Evolutionary conservation across 2,113 vertebrate genomes (phyloP), one percentile per base, ranked within the genome.

Genomic region (Rissa tridactyla): DNA sequence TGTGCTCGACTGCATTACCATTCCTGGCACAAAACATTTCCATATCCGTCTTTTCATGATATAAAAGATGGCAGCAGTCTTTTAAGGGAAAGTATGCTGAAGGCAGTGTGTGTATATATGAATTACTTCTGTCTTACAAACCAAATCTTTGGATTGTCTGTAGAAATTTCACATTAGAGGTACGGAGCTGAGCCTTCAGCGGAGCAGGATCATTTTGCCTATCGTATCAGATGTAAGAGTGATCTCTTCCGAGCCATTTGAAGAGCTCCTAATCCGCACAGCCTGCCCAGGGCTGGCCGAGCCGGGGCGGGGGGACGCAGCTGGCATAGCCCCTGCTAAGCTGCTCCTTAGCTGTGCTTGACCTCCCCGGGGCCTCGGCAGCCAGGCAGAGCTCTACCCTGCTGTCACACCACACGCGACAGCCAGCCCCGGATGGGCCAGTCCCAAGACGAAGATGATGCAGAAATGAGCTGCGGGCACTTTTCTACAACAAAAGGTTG

Each of bases 321-420:
- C 81, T 89, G 94, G 21, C 40, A 13, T 8, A 27, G 15, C 40
- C 76, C 46, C n/a, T 66, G 72, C 82, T 57, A 26, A 93, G 42
- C 76, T 55, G n/a, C 66, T 84, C 86, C 80, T 34, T 8, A 30
- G 80, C 80, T 77, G 17, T 22, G 29, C 2, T 1, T 29, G 36
- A n/a, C 34, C 47, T 70, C 55, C 51, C 20, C 0, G 0, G 30
- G 27, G 80, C 77, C 71, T 46, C 11, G 9, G 76, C 85, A 71
- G 44, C 0, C 0, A 36, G 68, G 26, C 46, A 34, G 52, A 71
- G 64, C 73, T 47, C 30, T 40, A 14, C 44, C 0, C 0, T 32
- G 66, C 52, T 55, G 11, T 38, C 46, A 44, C 84, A 49, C 0
- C 0, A 27, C 62, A 47, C 61, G 21, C 2, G 0, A 32, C 16